These are phyloP conservation scores for Gryllus longicercus DNA, from an alignment of 2,888 invertebrate species.

Conservation along the genomic window DNA sequence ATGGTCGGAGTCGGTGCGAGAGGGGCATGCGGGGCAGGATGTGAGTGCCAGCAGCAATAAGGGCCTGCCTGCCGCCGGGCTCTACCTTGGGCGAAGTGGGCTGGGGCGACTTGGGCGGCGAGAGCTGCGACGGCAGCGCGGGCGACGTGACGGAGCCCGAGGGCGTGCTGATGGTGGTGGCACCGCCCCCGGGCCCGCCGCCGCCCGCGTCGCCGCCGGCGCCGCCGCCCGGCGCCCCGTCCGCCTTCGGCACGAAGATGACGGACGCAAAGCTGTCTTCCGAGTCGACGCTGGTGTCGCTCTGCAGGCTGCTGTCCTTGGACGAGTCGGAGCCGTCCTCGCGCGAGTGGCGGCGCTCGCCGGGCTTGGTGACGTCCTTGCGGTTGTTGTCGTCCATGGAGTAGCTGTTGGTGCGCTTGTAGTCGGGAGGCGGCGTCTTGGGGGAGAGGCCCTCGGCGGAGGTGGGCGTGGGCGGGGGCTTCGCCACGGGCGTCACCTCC, in stretches of 20 bases:
- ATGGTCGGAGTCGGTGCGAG: no score
- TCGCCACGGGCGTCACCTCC: slow-evolving; percentile 43
- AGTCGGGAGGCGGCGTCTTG: slow-evolving; percentile 33
- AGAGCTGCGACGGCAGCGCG: slow-evolving; percentile 48
- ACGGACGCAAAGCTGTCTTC: slow-evolving; percentile 93
- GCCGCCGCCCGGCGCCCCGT: slow-evolving; percentile 54
- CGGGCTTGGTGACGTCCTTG: slow-evolving; percentile 40
- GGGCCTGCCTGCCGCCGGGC: no score
- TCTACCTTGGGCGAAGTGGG: slow-evolving; percentile 38
- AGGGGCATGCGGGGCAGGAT: no score
- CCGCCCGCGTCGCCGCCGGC: slow-evolving; percentile 57
- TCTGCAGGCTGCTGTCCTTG: slow-evolving; percentile 67
- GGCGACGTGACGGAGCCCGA: slow-evolving; percentile 55
- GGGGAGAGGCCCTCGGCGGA: slow-evolving; percentile 31
- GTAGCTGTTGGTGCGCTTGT: slow-evolving; percentile 28
- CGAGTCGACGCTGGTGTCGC: slow-evolving; percentile 90
- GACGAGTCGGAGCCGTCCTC: slow-evolving; percentile 72
- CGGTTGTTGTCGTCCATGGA: slow-evolving; percentile 26
- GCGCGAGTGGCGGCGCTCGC: slow-evolving; percentile 72
- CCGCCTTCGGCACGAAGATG: slow-evolving; percentile 83
- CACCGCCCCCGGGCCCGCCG: slow-evolving; percentile 42
- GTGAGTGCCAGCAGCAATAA: no score
- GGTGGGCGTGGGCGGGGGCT: slow-evolving; percentile 32
- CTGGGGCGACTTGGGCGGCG: slow-evolving; percentile 42
- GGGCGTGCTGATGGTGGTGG: slow-evolving; percentile 45